Evolutionary conservation across 2,797 vertebrate species (phyloP).

Genomic region (Zenarchopterus dispar): DNA sequence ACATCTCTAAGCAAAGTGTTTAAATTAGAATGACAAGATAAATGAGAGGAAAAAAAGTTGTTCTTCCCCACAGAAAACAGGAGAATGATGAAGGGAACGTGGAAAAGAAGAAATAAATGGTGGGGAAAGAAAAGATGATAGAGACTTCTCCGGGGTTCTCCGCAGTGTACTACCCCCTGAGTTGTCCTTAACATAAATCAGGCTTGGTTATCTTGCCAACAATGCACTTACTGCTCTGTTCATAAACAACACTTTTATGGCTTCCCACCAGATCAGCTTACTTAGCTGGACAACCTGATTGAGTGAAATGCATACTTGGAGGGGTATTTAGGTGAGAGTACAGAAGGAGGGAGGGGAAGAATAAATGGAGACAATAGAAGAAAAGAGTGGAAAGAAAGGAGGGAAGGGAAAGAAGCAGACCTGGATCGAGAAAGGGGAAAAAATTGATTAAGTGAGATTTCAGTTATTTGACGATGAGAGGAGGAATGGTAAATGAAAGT

Average conservation of each 20-base stretch:
- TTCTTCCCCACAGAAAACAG: conserved; percentile 5
- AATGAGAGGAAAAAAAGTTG: neutral
- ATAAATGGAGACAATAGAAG: neutral
- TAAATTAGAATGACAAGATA: conserved; percentile 8
- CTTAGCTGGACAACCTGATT: conserved; percentile 56
- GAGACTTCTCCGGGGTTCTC: conserved; percentile 1
- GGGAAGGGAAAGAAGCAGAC: too few species aligned
- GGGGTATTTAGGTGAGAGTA: conserved; percentile 21
- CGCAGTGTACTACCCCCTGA: conserved; percentile 42
- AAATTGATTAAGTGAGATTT: too few species aligned
- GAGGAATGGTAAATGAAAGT: too few species aligned
- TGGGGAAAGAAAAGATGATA: conserved; percentile 11
- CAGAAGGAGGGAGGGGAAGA: neutral
- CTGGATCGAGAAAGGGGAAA: too few species aligned
- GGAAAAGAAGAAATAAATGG: conserved; percentile 10
- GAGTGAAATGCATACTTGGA: conserved; percentile 55
- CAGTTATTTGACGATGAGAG: neutral
- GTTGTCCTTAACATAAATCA: conserved; percentile 66
- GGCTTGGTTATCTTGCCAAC: conserved; percentile 70
- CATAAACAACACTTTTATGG: conserved; percentile 76
- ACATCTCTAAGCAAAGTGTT: neutral
- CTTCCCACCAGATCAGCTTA: conserved; percentile 70
- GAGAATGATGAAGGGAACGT: neutral
- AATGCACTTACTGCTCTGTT: conserved; percentile 77
- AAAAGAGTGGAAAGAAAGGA: too few species aligned